Evolutionary conservation across 2,888 invertebrate species (phyloP), one percentile per base, ranked within the genome.

Genomic region (Emmelina monodactyla): DNA sequence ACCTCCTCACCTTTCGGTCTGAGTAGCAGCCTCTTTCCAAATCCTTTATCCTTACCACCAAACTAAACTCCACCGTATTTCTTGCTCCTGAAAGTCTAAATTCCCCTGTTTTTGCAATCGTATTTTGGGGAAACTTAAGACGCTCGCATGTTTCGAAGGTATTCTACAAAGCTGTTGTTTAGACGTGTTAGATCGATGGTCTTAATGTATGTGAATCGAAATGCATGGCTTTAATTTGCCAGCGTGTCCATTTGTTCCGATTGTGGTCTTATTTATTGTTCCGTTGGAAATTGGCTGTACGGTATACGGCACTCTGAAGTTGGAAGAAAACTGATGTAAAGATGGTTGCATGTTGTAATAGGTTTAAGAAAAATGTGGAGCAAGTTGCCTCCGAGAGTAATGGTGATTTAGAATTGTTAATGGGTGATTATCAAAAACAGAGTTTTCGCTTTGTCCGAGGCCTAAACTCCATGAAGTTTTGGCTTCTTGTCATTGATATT

Each of bases 191-290:
- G 72, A 75, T 75, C 75, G 75, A 75, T 75, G 72, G 62, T 58
- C 58, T 55, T 72, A 70, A 71, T 67, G 68, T 72, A 75, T 70
- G 72, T 54, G 70, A 63, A 73, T 75, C 71, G 73, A 67, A 75
- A 65, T 53, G 54, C 58, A 61, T 49, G 46, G 48, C 51, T 69
- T 73, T 75, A 78, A 78, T 76, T 78, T 69, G 68, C 70, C 66
- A 25, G 65, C 60, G 62, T 73, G 78, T 76, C 75, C 75, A 78
- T 78, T 78, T 63, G 69, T 75, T 75, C 69, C 75, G 75, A 78
- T 79, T 75, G 63, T 55, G 56, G 53, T 53, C 58, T 67, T 73
- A 75, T 78, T 78, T 78, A 78, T 76, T 55, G 73, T 57, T 51
- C 53, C 55, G 46, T 44, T 25, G 25, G 25, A 30, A 15, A 15